Base-by-base conservation (phyloP, 2,797 vertebrate species). In the Hybognathus amarus region DNA sequence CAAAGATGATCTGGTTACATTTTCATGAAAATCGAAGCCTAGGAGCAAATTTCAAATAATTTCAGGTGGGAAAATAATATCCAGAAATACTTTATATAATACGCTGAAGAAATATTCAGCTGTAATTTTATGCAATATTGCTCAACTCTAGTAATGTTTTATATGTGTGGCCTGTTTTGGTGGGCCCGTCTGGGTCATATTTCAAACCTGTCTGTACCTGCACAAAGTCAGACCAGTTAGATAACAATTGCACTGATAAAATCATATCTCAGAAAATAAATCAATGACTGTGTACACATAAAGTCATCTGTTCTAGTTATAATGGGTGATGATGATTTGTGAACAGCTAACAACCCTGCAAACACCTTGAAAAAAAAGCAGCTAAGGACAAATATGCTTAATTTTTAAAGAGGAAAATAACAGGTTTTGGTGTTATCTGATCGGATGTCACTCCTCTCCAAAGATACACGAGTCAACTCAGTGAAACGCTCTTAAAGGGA, bases 301-400 rank as follows among this genome's bases (percentile, higher is more conserved):
- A 18, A n/a, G 27, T 36, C 7, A 9, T 50, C 6, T 36, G 18
- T 33, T 66, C 42, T 13, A 36, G 38, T 64, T 61, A 18, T 27
- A 24, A 77, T 61, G 56, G 24, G 7, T 27, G n/a, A 45, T 47
- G n/a, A 17, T 27, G 24, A 56, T 42, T 42, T 42, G 5, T 18
- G 2, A 20, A 45, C 59, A 33, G 70, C 27, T 18, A 73, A 22
- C 54, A 64, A 10, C 66, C 64, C 69, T 88, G 78, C 70, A 79
- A 24, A 85, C 63, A 77, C 82, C 85, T 68, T 17, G 80, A n/a
- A 64, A 18, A n/a, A 36, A 69, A 24, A 87, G 85, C 40, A 64
- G 69, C 52, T 89, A 82, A 84, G 47, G 61, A 52, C 77, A 79
- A 20, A 56, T 2, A 59, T 36, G 15, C 4, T 30, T 10, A 15